These are phyloP conservation scores for Damaliscus lunatus DNA, from an alignment of 2,113 vertebrate species.

Conservation along the genomic window DNA sequence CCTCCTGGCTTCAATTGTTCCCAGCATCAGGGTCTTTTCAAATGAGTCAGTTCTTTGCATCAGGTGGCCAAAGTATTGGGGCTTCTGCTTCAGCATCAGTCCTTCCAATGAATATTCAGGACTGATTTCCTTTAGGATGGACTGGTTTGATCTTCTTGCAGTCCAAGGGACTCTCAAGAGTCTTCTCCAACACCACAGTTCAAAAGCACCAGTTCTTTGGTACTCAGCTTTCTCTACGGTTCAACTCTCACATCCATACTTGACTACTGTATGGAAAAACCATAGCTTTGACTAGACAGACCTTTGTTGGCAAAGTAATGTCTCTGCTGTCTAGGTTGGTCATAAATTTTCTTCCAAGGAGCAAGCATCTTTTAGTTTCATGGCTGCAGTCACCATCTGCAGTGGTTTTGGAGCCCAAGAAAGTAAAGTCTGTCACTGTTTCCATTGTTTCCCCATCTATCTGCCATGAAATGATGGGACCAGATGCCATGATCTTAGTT, in stretches of 20 bases:
- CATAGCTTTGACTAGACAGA: not conserved
- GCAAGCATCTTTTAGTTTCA: not conserved
- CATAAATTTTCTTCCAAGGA: not conserved
- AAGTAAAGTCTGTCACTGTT: not conserved
- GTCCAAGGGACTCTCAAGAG: not conserved
- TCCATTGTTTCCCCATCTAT: not conserved
- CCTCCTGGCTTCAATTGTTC: not conserved
- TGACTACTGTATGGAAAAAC: not conserved
- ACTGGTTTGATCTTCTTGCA: not conserved
- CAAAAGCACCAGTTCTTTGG: not conserved
- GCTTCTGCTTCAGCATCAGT: not conserved
- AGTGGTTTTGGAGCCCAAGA: not conserved
- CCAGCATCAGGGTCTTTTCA: not conserved
- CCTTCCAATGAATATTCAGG: not conserved
- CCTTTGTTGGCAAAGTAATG: not conserved
- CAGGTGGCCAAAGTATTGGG: not conserved
- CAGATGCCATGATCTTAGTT: not conserved
- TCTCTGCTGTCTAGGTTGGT: not conserved
- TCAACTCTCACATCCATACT: not conserved
- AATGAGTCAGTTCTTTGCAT: not conserved
- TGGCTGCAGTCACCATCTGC: not conserved
- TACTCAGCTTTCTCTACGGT: not conserved
- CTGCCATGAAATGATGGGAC: not conserved
- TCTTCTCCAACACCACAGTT: not conserved
- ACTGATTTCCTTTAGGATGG: not conserved